phyloP scores from a whole-genome alignment of 2,888 invertebrate genomes.

The Callyntrura guangdongensis region DNA sequence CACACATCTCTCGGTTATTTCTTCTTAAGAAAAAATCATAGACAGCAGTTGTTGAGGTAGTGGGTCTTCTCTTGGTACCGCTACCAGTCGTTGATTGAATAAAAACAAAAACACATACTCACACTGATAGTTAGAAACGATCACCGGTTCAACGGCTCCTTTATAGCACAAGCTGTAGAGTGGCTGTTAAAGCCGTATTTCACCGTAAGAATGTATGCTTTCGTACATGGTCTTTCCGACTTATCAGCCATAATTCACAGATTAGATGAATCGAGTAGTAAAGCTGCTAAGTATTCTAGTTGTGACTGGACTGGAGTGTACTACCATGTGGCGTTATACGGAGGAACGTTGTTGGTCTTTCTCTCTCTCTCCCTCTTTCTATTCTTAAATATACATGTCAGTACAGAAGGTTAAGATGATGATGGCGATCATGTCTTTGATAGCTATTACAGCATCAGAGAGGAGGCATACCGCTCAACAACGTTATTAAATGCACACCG shows the following conservation, averaged over 20 bases:
- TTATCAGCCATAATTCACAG: conserved; percentile 75
- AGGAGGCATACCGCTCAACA: not conserved
- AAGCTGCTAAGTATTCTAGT: conserved; percentile 74
- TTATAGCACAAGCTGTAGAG: conserved; percentile 42
- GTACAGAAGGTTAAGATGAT: not conserved
- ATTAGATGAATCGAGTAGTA: conserved; percentile 78
- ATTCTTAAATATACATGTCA: no score
- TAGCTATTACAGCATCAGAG: not conserved
- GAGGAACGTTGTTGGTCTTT: no score
- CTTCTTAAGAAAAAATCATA: no score
- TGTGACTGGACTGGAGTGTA: no score
- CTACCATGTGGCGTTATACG: no score
- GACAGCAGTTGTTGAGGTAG: not conserved
- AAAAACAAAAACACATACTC: conserved; percentile 39
- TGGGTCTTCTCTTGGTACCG: not conserved
- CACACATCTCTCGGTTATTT: no score
- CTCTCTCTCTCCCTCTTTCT: no score
- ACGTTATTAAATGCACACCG: not conserved
- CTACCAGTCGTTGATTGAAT: conserved; percentile 59
- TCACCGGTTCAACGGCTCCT: conserved; percentile 66
- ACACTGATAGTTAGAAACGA: no score
- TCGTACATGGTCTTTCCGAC: conserved; percentile 59
- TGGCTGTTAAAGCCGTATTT: conserved; percentile 37
- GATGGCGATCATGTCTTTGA: conserved; percentile 27
- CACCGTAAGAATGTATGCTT: no score